Conservation (phyloP, 2,113 vertebrate species). For the Ia io region DNA sequence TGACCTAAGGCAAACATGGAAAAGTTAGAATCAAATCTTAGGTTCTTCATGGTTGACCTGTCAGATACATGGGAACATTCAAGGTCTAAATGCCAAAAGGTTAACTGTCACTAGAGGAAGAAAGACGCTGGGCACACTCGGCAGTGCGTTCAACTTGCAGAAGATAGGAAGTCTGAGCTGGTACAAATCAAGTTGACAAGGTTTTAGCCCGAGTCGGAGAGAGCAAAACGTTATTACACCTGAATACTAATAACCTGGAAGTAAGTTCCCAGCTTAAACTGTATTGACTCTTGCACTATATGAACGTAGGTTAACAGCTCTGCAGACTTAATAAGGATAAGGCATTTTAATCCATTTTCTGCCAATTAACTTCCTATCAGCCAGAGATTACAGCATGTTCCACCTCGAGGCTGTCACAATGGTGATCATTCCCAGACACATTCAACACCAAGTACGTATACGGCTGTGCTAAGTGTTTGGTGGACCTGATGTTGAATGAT, state of each 20-base stretch:
- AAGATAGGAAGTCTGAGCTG: neutral
- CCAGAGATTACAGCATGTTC: neutral
- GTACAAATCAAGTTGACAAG: neutral
- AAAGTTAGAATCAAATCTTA: neutral
- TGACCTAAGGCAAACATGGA: neutral
- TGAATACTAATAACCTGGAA: neutral
- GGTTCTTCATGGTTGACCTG: neutral
- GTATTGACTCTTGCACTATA: neutral
- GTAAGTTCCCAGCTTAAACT: neutral
- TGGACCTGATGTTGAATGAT: neutral
- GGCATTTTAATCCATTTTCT: neutral
- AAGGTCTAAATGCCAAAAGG: neutral
- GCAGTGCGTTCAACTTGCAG: neutral
- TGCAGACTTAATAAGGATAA: neutral
- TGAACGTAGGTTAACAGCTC: neutral
- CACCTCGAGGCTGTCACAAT: neutral
- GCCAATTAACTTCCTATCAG: neutral
- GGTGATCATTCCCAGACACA: neutral
- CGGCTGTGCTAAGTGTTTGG: neutral
- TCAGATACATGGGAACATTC: neutral
- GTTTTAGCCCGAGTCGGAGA: neutral
- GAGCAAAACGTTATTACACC: neutral
- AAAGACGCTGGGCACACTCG: neutral
- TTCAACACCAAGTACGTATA: neutral
- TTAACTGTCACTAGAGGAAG: neutral